phyloP scores from a whole-genome alignment of 2,113 vertebrate genomes.

The Phodopus roborovskii region DNA sequence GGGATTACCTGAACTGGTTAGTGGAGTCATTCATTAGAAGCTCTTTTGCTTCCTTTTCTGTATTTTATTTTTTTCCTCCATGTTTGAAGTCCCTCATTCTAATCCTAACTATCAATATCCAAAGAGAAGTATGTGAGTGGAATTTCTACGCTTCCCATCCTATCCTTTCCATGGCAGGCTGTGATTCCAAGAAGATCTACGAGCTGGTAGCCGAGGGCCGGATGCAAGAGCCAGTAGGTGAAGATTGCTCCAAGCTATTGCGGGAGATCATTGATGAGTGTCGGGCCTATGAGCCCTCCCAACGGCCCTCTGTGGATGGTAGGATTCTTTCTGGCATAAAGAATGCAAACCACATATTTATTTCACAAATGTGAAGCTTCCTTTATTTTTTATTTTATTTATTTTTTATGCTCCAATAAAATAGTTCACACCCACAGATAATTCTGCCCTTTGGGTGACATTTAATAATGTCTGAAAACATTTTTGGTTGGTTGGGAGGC shows the following conservation, averaged over 20 bases:
- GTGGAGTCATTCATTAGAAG: background rate
- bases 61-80: background rate
- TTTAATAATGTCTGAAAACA: slow-evolving; percentile 4
- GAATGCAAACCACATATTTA: background rate
- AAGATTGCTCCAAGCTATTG: slow-evolving; percentile 87
- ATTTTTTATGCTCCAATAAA: background rate
- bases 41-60: background rate
- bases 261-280: slow-evolving; percentile 85
- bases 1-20: background rate
- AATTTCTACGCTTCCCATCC: background rate
- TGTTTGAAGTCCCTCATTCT: background rate
- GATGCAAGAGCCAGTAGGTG: slow-evolving; percentile 83
- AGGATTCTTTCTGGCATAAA: background rate
- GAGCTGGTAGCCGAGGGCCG: slow-evolving; percentile 82
- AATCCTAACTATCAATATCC: background rate
- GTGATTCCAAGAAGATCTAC: slow-evolving; percentile 71
- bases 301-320: slow-evolving; percentile 89
- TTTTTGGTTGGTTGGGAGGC: background rate
- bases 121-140: background rate
- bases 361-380: slow-evolving; percentile 11
- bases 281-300: slow-evolving; percentile 83
- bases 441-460: background rate
- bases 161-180: slow-evolving; percentile 76
- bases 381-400: background rate
- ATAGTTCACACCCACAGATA: background rate